Base-by-base conservation (phyloP, 2,113 vertebrate species). In the Aix galericulata region DNA sequence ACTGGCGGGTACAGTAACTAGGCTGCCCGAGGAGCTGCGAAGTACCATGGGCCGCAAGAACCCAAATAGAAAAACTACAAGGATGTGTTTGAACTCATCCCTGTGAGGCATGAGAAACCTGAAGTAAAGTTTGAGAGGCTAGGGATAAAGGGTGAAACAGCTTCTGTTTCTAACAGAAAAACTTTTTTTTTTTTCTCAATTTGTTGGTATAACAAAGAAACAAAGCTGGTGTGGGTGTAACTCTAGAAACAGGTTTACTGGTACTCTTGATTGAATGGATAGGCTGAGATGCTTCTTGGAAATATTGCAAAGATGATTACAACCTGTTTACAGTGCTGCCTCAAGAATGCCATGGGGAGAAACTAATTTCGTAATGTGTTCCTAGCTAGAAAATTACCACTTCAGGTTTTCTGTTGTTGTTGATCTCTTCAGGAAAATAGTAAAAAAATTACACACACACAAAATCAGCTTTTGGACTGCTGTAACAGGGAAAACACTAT, bases 211-310 rank as follows among this genome's bases (percentile, higher is more conserved):
- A 66, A 88, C 50, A 25, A 79, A 36, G 9, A 79, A 21, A 64
- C 15, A 56, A 26, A 85, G 82, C 5, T 64, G 7, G 23, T 62
- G 34, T 0, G 0, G 23, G 16, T 73, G 1, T n/a, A 60, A 40
- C 8, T 64, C 52, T 22, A 64, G 36, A 76, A 22, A 32, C 7
- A 83, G 9, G 9, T 32, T 80, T 80, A 32, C 9, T 20, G 31
- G n/a, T 22, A 26, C 36, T 68, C 29, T 55, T 18, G 20, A 29
- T 5, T 81, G 48, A 89, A 80, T 17, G 7, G 17, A 14, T 53
- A 11, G n/a, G 53, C 22, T 79, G 42, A 79, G 31, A 55, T 44
- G 27, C 23, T 72, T 8, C 1, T 72, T 34, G 17, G 7, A 82
- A 72, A 72, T 23, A 22, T 12, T 40, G 40, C 40, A 40, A 40